Evolutionary conservation across 2,113 vertebrate genomes (phyloP).

Genomic region (Egretta garzetta): DNA sequence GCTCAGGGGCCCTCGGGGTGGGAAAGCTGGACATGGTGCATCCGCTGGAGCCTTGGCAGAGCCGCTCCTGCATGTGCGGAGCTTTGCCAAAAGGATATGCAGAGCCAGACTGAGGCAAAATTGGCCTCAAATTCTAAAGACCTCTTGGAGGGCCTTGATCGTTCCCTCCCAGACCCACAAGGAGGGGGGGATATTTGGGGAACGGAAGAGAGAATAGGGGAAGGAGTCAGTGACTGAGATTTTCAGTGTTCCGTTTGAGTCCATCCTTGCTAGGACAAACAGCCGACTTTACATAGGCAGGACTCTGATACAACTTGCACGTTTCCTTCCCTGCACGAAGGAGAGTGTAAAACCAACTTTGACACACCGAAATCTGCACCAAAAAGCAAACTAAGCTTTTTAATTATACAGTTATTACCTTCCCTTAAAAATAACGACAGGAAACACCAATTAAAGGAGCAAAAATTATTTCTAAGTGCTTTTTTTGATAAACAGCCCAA

Average conservation of each 20-base stretch:
- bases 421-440: neutral
- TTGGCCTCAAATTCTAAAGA: neutral
- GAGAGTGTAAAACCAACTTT: neutral
- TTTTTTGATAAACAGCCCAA: neutral
- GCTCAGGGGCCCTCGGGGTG: neutral
- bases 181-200: neutral
- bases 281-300: neutral
- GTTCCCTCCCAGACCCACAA: neutral
- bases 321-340: neutral
- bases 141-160: neutral
- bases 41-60: constrained; percentile 27
- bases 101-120: neutral
- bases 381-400: neutral
- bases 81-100: neutral
- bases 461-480: neutral
- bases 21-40: neutral
- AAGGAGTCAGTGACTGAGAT: neutral
- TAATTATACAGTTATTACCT: neutral
- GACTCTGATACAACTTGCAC: neutral
- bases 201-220: neutral
- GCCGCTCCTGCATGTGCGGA: accelerated
- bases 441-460: neutral
- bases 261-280: neutral
- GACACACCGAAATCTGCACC: neutral
- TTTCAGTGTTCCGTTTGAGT: neutral